These are phyloP conservation scores for Atrichornis clamosus DNA, from an alignment of 2,113 vertebrate species.

Conservation along the genomic window DNA sequence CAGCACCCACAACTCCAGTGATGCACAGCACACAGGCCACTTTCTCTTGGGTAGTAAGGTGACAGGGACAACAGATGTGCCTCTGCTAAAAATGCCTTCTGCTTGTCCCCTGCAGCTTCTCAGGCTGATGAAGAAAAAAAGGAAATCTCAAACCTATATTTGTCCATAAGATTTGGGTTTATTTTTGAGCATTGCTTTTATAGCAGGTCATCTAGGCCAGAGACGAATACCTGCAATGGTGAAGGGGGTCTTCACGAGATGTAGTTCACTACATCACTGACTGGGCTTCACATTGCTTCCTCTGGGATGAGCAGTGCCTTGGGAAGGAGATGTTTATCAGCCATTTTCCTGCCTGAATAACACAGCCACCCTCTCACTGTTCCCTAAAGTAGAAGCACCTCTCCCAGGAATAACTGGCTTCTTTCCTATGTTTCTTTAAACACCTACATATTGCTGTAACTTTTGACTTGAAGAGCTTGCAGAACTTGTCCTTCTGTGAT, in stretches of 20 bases:
- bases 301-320: background rate
- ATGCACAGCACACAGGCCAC: background rate
- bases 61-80: background rate
- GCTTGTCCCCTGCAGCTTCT: background rate
- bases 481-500: background rate
- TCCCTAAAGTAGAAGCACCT: conserved; percentile 6
- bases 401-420: background rate
- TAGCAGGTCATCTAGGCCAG: background rate
- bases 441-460: background rate
- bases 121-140: background rate
- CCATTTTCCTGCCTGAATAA: background rate
- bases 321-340: background rate
- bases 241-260: background rate
- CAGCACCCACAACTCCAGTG: accelerated
- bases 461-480: background rate
- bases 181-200: background rate
- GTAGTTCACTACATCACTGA: background rate
- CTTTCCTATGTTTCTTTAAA: background rate
- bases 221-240: background rate
- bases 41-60: background rate
- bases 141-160: background rate
- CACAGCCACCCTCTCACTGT: background rate
- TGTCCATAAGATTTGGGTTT: accelerated
- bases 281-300: background rate
- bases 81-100: background rate